phyloP scores from a whole-genome alignment of 2,797 vertebrate genomes.

The Myotis findleyi region DNA sequence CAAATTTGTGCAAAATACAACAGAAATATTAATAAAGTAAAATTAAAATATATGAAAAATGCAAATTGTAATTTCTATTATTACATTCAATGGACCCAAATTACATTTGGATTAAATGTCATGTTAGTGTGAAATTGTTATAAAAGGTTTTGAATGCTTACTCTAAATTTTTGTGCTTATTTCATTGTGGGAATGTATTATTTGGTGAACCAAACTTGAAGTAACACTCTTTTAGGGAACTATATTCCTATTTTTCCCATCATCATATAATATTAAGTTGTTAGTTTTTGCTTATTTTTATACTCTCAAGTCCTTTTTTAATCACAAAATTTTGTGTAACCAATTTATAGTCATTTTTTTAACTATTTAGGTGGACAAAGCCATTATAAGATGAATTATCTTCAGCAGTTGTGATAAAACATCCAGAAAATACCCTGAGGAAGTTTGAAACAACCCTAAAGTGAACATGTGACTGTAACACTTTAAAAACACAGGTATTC shows the following conservation, averaged over 20 bases:
- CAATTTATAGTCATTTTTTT: not conserved
- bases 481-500: not conserved
- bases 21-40: not conserved
- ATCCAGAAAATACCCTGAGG: not conserved
- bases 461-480: not conserved
- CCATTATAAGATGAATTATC: not conserved
- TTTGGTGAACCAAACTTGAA: not conserved
- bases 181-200: not conserved
- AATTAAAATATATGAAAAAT: not conserved
- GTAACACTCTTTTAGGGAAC: not conserved
- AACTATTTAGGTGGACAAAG: not conserved
- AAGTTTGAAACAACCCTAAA: not conserved
- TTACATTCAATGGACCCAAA: not conserved
- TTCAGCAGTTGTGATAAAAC: not conserved
- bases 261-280: not conserved
- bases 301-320: not conserved
- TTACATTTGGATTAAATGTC: not conserved
- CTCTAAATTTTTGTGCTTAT: not conserved
- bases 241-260: not conserved
- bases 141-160: not conserved
- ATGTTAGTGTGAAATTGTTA: not conserved
- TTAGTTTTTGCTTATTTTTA: not conserved
- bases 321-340: not conserved
- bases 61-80: not conserved
- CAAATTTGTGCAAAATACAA: constrained; percentile 1